Conservation (phyloP, 2,113 vertebrate genomes). For the Hydropotes inermis region DNA sequence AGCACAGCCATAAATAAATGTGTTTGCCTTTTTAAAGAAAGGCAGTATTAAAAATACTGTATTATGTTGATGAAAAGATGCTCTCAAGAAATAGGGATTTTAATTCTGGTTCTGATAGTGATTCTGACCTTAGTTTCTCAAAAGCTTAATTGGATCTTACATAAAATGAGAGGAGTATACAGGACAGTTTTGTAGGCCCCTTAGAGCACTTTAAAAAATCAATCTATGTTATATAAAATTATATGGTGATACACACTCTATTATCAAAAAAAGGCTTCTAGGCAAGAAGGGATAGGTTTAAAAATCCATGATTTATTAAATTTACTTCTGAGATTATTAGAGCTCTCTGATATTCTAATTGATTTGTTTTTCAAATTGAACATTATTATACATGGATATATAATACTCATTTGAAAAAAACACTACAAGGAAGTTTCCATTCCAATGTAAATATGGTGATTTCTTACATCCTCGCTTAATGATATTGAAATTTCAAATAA, state of each 20-base stretch:
- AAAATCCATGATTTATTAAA: not conserved
- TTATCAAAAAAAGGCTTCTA: not conserved
- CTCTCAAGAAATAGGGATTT: not conserved
- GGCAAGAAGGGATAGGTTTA: not conserved
- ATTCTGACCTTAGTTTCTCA: not conserved
- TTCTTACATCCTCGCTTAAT: not conserved
- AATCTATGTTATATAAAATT: not conserved
- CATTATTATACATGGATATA: not conserved
- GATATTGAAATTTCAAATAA: not conserved
- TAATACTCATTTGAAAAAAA: not conserved
- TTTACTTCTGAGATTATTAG: not conserved
- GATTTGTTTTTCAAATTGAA: not conserved
- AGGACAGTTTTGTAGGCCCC: not conserved
- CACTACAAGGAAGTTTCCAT: not conserved
- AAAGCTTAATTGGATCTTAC: not conserved
- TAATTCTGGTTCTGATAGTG: not conserved
- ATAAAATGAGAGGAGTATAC: not conserved
- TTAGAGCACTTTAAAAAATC: not conserved
- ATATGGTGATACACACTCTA: not conserved
- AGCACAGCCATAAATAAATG: not conserved
- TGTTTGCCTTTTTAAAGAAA: not conserved
- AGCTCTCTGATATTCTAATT: not conserved
- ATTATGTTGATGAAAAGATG: not conserved
- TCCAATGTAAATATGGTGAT: not conserved
- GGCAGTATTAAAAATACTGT: not conserved